Evolutionary conservation across 1,140 invertebrate species (phyloP), one percentile per base, ranked within the genome.

Genomic region (Vanessa atalanta): DNA sequence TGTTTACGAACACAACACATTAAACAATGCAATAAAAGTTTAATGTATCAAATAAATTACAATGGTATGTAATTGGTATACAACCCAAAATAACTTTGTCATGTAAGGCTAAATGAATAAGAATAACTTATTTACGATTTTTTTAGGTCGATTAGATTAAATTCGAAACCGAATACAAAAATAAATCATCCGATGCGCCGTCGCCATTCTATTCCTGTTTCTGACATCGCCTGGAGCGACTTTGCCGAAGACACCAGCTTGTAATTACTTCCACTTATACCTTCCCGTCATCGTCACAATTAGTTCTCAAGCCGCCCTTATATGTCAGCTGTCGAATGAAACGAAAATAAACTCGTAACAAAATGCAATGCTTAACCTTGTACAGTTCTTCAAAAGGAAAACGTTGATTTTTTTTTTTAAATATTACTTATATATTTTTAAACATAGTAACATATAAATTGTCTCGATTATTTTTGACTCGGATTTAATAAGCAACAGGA

Each of bases 241-340:
- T 87, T 89, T 89, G 85, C 87, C 81, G 78, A 77, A 81, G 82
- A 84, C 87, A 82, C 78, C 82, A 83, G 77, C 78, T 84, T 87
- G 80, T 89, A 91, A 91, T 91, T 90, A 89, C 85, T 85, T 83
- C 82, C 84, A 88, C 81, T 85, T 83, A 80, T 81, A 87, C 81
- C 84, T 86, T 74, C 81, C 80, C 78, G 80, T 84, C 79, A 81
- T 81, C 79, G 72, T 75, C 73, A 73, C 77, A 68, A 86, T 87
- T 83, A 78, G 76, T 83, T 81, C 53, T 51, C 66, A 61, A 79
- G 70, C 43, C 80, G 69, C 77, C 73, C 78, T 67, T 77, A 79
- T 81, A 79, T 74, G 79, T 82, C 72, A 79, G 77, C 74, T 77
- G 76, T 81, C 80, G 65, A 26, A 55, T 64, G 70, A 63, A 76